These are phyloP conservation scores for Stichodactyla mertensii DNA, from an alignment of 64 coral and sea anemone genomes.

Conservation along the genomic window DNA sequence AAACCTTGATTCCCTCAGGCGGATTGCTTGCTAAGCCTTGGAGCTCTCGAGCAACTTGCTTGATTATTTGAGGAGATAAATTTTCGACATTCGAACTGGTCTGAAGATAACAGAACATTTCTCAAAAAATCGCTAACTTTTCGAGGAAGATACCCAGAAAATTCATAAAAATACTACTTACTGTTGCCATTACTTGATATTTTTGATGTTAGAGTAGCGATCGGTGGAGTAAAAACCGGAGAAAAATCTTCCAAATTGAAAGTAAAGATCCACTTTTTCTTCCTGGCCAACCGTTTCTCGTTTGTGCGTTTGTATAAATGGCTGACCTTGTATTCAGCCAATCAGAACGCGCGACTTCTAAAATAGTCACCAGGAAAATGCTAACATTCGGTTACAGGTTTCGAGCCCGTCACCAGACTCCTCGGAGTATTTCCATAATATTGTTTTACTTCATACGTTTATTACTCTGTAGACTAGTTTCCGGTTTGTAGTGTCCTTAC, in stretches of 20 bases:
- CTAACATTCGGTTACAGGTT: neutral
- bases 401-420: neutral
- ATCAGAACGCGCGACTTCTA: neutral
- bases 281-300: constrained; percentile 11
- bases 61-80: constrained; percentile 98
- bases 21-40: constrained; percentile 73
- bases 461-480: too few species aligned
- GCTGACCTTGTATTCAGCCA: neutral
- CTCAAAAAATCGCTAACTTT: neutral
- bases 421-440: too few species aligned
- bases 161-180: neutral
- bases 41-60: constrained; percentile 94
- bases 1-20: constrained; percentile 94
- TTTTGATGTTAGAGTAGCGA: neutral
- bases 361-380: neutral
- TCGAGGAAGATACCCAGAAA: neutral
- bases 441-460: too few species aligned
- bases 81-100: constrained; percentile 98
- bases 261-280: neutral
- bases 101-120: constrained; percentile 19
- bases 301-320: constrained; percentile 28
- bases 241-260: neutral
- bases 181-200: neutral
- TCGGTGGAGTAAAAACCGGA: neutral
- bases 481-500: too few species aligned